phyloP scores from a whole-genome alignment of 2,797 vertebrate genomes.

The Tangara arthus region DNA sequence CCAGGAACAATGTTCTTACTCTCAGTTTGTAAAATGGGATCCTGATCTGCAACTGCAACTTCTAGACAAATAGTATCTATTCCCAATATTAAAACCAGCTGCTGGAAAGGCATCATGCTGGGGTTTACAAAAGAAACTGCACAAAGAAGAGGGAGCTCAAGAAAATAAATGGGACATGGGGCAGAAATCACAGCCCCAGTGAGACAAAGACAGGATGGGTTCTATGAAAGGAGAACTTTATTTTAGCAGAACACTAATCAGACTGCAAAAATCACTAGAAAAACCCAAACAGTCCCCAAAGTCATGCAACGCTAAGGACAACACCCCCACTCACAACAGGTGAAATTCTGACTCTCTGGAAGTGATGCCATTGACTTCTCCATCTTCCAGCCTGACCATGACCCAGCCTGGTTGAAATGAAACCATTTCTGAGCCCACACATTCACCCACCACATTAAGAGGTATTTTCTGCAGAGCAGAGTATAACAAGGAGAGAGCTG shows the following conservation, averaged over 20 bases:
- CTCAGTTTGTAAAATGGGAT: conserved; percentile 1
- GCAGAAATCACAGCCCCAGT: conserved; percentile 16
- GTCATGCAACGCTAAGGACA: neutral
- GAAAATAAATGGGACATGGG: conserved; percentile 3
- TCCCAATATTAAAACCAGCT: conserved; percentile 45
- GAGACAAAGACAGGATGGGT: neutral
- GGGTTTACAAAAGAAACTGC: conserved; percentile 37
- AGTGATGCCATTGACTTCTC: neutral
- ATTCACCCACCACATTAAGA: neutral
- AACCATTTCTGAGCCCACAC: neutral
- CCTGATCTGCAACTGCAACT: conserved; percentile 5
- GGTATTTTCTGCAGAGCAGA: neutral
- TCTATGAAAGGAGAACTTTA: conserved; percentile 3
- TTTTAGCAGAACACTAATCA: neutral
- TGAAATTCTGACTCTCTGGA: neutral
- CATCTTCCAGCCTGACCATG: neutral
- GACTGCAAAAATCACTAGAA: neutral
- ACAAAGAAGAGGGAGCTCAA: conserved; percentile 35
- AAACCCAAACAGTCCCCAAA: neutral
- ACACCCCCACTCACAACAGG: neutral
- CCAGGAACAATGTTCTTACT: neutral
- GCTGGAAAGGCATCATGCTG: conserved; percentile 33
- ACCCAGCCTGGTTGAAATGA: neutral
- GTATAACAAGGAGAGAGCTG: neutral
- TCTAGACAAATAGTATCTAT: conserved; percentile 49